Conservation (phyloP, 1,140 invertebrate species). For the Hyles vespertilio region DNA sequence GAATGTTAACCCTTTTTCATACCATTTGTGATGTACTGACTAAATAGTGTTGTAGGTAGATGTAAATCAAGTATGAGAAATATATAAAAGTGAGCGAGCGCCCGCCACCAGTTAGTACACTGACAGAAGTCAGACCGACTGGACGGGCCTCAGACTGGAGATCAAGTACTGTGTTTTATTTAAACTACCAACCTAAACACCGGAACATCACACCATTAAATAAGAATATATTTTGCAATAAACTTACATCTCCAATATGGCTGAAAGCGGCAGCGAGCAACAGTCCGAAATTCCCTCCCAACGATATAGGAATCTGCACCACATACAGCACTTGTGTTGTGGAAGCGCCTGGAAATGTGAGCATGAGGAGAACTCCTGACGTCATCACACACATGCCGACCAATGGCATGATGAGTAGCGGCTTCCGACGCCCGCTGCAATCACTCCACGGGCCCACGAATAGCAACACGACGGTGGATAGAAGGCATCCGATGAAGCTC, state of each 20-base stretch:
- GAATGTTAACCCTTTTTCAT: no score
- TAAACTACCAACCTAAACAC: no score
- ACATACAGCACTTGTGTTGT: conserved; percentile 58
- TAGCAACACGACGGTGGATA: conserved; percentile 55
- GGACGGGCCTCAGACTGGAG: no score
- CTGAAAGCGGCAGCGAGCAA: conserved; percentile 61
- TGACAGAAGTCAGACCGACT: no score
- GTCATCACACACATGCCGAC: conserved; percentile 65
- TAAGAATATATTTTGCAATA: neutral
- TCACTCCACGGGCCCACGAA: conserved; percentile 73
- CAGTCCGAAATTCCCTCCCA: conserved; percentile 68
- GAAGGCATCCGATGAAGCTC: conserved; percentile 60
- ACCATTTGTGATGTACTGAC: no score
- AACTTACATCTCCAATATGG: conserved; percentile 68
- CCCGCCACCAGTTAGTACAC: no score
- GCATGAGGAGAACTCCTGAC: conserved; percentile 47
- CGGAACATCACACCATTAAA: no score
- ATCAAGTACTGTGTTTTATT: no score
- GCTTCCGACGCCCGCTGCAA: conserved; percentile 67
- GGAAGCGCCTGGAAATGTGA: conserved; percentile 58
- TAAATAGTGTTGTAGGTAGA: no score
- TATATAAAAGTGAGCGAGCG: no score
- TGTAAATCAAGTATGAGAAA: no score
- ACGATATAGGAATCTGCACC: conserved; percentile 62
- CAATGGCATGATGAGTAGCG: conserved; percentile 61